A percentile compares a stretch with the other conserved stretches of the same genome.
Conservation (phyloP, 2,113 vertebrate genomes). For the Microtus montanus region DNA sequence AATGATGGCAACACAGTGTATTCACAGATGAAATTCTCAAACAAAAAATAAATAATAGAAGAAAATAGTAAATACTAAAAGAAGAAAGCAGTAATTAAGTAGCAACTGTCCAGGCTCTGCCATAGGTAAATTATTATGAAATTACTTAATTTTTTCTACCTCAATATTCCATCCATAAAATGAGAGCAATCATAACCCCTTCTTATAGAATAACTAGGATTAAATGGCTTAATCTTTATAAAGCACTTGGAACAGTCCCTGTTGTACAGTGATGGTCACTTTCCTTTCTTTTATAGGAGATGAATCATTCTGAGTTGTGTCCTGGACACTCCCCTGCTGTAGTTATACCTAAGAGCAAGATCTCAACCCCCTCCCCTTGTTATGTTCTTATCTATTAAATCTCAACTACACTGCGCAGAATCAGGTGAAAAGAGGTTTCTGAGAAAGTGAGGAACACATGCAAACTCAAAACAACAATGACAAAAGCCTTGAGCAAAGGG, state of each 20-base stretch:
- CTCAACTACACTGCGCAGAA: neutral
- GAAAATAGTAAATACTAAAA: neutral
- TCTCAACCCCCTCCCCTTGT: neutral
- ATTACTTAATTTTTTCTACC: neutral
- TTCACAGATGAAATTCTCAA: neutral
- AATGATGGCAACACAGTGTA: neutral
- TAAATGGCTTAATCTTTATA: neutral
- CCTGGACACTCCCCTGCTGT: neutral
- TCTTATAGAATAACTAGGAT: neutral
- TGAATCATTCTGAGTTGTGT: neutral
- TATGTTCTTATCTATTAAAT: slow-evolving; percentile 4
- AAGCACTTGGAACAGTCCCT: neutral
- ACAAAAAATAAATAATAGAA: neutral
- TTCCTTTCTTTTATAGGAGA: neutral
- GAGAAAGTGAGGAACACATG: neutral
- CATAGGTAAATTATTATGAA: neutral
- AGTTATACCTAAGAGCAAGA: neutral
- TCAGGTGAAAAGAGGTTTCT: neutral
- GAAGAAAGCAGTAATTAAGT: neutral
- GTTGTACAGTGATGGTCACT: neutral
- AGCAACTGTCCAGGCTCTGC: neutral
- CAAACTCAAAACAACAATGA: neutral
- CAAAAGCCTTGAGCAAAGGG: neutral
- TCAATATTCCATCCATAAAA: slow-evolving; percentile 5
- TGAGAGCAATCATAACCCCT: neutral